Base-by-base conservation (phyloP, 2,888 invertebrate species). In the Muschampia plurimacula region DNA sequence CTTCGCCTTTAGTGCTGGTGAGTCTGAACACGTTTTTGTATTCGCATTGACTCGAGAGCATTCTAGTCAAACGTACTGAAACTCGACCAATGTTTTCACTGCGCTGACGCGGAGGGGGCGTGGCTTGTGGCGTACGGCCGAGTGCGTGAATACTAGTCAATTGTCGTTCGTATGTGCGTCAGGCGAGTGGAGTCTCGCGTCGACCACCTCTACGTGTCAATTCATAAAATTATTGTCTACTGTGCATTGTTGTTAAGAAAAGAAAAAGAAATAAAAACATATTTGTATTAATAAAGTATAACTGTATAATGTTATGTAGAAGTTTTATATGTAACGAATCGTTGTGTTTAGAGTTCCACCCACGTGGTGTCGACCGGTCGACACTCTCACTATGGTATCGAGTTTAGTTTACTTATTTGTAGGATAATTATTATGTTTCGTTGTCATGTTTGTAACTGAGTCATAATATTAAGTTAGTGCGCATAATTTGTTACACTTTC, bases 121-220 rank as follows among this genome's bases (percentile, higher is more conserved):
- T 82, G 81, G 83, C 55, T 78, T 82, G 77, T 73, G 77, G 78
- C 81, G 77, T 82, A 84, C 86, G 87, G 52, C 55, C 55, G 83
- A 88, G 90, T 86, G 91, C 90, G 87, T 85, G 85, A 84, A 87
- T 90, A 87, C 93, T 94, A 94, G 93, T 94, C 93, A 94, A 94
- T 94, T 94, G 93, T 93, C 92, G 88, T 87, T 91, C 86, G 92
- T 89, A 83, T 15, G 52, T 59, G 60, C 32, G 39, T 39, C 60
- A 39, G 10, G 60, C 28, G 13, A 2, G 12, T n/a, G 39, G 57
- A 44, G 57, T 49, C 79, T 85, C 86, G 32, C 39, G 52, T 52
- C 52, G 52, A 15, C 52, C 52, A 52, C 52, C 52, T 52, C 52
- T 88, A 91, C 89, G 91, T 93, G 93, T 93, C 93, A 93, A 93